Percentiles rank a stretch among this genome's conserved stretches.
phyloP scores from a whole-genome alignment of 2,113 vertebrate genomes.

The Danio rerio region GRCz12tu NC_133200.1:2330501-2331000 shows the following conservation, averaged over 20 bases:
- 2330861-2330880: constrained; percentile 49
- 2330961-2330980: constrained; percentile 43
- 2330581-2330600: constrained; percentile 31
- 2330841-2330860: constrained; percentile 29
- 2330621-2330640: constrained; percentile 64
- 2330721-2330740: constrained; percentile 63
- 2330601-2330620: constrained; percentile 56
- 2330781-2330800: constrained; percentile 75
- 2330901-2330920: constrained; percentile 75
- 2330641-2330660: constrained; percentile 71
- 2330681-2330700: constrained; percentile 66
- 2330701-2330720: constrained; percentile 66
- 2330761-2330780: constrained; percentile 74
- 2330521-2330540: background rate
- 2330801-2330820: constrained; percentile 40
- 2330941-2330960: constrained; percentile 79
- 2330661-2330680: constrained; percentile 78
- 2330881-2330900: constrained; percentile 61
- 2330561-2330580: constrained; percentile 43
- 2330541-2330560: constrained; percentile 35
- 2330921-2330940: constrained; percentile 77
- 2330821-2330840: constrained; percentile 45
- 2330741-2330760: constrained; percentile 69
- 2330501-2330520: no score
- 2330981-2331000: background rate